These are phyloP conservation scores for Phragmatobia fuliginosa DNA, from an alignment of 2,888 invertebrate genomes.

Conservation along the genomic window DNA sequence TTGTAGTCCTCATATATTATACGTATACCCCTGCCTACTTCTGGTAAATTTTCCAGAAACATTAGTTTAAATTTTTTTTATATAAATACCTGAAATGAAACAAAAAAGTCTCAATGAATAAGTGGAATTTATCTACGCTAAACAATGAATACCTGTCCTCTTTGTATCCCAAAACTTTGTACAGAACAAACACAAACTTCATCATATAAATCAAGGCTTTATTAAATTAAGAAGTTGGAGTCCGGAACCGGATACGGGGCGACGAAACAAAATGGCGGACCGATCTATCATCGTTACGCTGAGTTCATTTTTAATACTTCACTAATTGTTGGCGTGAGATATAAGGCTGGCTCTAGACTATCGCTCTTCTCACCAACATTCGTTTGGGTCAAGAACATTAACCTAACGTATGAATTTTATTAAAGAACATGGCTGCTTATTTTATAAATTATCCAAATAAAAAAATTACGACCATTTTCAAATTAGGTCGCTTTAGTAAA, in stretches of 20 bases:
- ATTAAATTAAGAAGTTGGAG: slow-evolving; percentile 22
- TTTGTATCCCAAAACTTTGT: slow-evolving; percentile 17
- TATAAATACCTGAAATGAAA: slow-evolving; percentile 5
- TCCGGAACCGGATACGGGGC: slow-evolving; percentile 10
- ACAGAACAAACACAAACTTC: slow-evolving; percentile 22
- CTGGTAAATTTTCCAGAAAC: not conserved
- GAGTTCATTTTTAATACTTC: slow-evolving; percentile 33
- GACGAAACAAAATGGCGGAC: slow-evolving; percentile 28
- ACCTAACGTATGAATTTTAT: not conserved
- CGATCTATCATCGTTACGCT: slow-evolving; percentile 43
- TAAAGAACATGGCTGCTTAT: not conserved
- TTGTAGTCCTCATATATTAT: not conserved
- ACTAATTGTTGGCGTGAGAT: slow-evolving; percentile 26
- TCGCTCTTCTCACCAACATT: not conserved
- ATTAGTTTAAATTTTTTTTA: not conserved
- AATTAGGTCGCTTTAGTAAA: not conserved
- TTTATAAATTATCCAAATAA: not conserved
- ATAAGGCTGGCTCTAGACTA: not conserved
- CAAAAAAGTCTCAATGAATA: slow-evolving; percentile 12
- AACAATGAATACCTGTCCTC: slow-evolving; percentile 32
- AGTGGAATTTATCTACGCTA: slow-evolving; percentile 20
- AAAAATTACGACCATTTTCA: not conserved
- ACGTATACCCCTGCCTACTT: not conserved
- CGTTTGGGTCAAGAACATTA: not conserved
- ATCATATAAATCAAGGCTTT: slow-evolving; percentile 33